These are phyloP conservation scores for Antheraea pernyi DNA, from an alignment of 1,140 invertebrate species.

Conservation along the genomic window DNA sequence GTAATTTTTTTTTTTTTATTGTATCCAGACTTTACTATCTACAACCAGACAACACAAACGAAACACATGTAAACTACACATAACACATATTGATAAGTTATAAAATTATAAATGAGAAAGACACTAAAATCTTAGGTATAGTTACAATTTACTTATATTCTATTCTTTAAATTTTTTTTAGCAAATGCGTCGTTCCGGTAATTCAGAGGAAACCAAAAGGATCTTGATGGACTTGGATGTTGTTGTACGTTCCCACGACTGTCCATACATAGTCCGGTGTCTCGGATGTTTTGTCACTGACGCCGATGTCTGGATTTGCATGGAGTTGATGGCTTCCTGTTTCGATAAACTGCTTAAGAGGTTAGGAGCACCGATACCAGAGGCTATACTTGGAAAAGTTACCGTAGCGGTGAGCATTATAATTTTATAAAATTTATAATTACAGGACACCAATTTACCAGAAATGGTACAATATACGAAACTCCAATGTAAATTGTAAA, in stretches of 20 bases:
- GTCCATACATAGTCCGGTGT: constrained; percentile 98
- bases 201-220: constrained; percentile 97
- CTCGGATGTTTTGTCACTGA: constrained; percentile 98
- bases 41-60: too few species aligned
- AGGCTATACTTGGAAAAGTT: constrained; percentile 97
- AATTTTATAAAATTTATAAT: too few species aligned
- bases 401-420: constrained; percentile 91
- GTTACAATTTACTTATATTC: not conserved
- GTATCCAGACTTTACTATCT: too few species aligned
- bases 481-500: too few species aligned
- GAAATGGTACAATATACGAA: too few species aligned
- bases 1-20: too few species aligned
- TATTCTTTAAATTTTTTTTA: constrained; percentile 55
- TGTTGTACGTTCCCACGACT: constrained; percentile 97
- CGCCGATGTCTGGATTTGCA: constrained; percentile 94
- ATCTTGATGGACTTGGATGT: constrained; percentile 99
- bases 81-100: too few species aligned
- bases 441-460: too few species aligned
- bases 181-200: constrained; percentile 98
- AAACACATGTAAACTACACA: too few species aligned
- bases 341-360: constrained; percentile 97
- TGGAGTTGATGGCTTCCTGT: constrained; percentile 98
- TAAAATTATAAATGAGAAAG: too few species aligned
- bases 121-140: too few species aligned
- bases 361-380: constrained; percentile 92